Base-by-base conservation (phyloP, 37 sponge, comb jelly and placozoan genomes). In the Mnemiopsis leidyi region DNA sequence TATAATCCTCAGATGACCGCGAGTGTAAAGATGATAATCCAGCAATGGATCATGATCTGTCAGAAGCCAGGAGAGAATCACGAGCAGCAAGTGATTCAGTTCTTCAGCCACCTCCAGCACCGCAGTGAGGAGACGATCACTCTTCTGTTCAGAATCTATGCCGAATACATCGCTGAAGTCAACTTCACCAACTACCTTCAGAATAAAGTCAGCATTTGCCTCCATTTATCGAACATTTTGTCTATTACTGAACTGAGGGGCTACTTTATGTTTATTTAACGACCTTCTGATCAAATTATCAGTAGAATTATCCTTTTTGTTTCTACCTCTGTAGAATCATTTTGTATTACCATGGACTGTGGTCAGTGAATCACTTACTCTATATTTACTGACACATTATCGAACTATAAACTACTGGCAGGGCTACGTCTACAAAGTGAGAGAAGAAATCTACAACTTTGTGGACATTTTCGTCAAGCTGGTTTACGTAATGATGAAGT, bases 381-480 rank as follows among this genome's bases (percentile, higher is more conserved):
- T n/a, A n/a, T n/a, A n/a, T n/a, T n/a, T n/a, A n/a, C n/a, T n/a
- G n/a, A n/a, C n/a, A n/a, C n/a, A n/a, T n/a, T n/a, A n/a, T n/a
- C n/a, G n/a, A n/a, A n/a, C n/a, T n/a, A n/a, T n/a, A n/a, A n/a
- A n/a, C n/a, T n/a, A n/a, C 82, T 28, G 2, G 61, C 90, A 85
- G 90, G 90, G 61, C 28, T 85, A 85, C 90, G 36, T 85, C 29
- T 85, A 85, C 90, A 85, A 85, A 37, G 0, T 40, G 29, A 1
- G 90, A n/a, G 90, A 85, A 25, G 90, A 85, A 1, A 40, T 85
- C 92, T 99, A 97, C 94, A 98, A 99, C 93, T 97, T 97, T 20
- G 97, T 99, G 96, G 99, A 99, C 94, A 98, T 97, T 32, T 99
- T 97, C 95, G 97, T 96, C 32, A 96, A 96, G 69, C 94, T 99